These are phyloP conservation scores for Tanypteryx hageni DNA, from an alignment of 2,888 invertebrate species.

Conservation along the genomic window DNA sequence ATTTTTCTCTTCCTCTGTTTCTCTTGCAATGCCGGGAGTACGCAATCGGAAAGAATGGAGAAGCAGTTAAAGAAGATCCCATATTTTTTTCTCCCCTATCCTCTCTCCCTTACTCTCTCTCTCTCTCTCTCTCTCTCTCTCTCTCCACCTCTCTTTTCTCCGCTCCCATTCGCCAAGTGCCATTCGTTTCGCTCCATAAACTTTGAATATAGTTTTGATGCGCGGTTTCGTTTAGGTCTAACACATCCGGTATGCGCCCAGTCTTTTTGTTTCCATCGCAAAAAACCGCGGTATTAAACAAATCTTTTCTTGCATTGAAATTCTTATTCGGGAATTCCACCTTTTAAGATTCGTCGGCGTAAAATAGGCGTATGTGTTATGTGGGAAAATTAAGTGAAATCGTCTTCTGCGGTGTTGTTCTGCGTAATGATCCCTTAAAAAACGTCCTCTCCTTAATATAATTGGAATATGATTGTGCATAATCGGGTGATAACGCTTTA, in stretches of 20 bases:
- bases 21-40: neutral
- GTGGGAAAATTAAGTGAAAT: too few species aligned
- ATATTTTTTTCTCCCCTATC: neutral
- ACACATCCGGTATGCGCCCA: neutral
- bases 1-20: neutral
- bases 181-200: neutral
- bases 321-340: neutral
- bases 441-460: too few species aligned
- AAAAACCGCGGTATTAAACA: neutral
- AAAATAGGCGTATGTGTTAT: too few species aligned
- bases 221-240: neutral
- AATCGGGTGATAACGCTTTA: too few species aligned
- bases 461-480: too few species aligned
- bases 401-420: too few species aligned
- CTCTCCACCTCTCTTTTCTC: neutral
- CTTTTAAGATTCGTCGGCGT: too few species aligned
- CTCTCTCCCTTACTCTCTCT: neutral
- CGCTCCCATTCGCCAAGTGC: neutral
- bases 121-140: neutral
- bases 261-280: neutral
- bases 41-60: neutral
- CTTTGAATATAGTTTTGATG: slow-evolving; percentile 14
- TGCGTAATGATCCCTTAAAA: too few species aligned
- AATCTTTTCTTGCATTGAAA: neutral
- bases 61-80: neutral